These are phyloP conservation scores for Sebastes fasciatus DNA, from an alignment of 2,113 vertebrate genomes.

Conservation along the genomic window DNA sequence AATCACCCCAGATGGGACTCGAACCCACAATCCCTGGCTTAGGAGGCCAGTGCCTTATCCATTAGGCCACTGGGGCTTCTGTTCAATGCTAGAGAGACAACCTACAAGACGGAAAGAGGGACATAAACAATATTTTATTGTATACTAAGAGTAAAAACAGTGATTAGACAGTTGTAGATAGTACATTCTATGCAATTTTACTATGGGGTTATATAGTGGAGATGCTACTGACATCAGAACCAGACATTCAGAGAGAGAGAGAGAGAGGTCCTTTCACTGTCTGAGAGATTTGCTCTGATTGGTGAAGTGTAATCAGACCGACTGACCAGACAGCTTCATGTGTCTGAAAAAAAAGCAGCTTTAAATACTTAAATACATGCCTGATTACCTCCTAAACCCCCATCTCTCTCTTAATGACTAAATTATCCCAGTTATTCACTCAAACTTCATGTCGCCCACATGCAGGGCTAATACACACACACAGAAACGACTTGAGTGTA, in stretches of 20 bases:
- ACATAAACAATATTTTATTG: not conserved
- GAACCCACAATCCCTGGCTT: slow-evolving; percentile 75
- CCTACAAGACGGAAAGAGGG: not conserved
- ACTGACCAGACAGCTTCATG: slow-evolving; percentile 39
- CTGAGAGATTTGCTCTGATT: slow-evolving; percentile 20
- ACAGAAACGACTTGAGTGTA: slow-evolving; percentile 32
- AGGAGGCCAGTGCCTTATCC: slow-evolving; percentile 80
- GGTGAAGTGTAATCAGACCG: slow-evolving; percentile 35
- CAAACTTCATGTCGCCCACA: slow-evolving; percentile 26
- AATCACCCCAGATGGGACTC: slow-evolving; percentile 71
- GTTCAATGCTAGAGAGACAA: not conserved
- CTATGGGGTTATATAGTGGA: not conserved
- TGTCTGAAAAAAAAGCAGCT: slow-evolving; percentile 27
- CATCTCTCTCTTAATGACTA: slow-evolving; percentile 50
- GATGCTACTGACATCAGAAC: not conserved
- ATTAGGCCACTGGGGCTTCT: slow-evolving; percentile 78
- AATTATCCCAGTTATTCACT: slow-evolving; percentile 65
- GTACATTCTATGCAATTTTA: too few relatives aligned
- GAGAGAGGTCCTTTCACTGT: slow-evolving; percentile 6
- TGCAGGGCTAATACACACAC: slow-evolving; percentile 3
- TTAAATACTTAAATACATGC: slow-evolving; percentile 59
- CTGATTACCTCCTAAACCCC: slow-evolving; percentile 50
- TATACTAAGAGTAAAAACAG: not conserved
- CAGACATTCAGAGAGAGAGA: not conserved
- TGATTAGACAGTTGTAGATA: too few relatives aligned